Base-by-base conservation (phyloP, 2,113 vertebrate species). In the Haemorhous mexicanus region DNA sequence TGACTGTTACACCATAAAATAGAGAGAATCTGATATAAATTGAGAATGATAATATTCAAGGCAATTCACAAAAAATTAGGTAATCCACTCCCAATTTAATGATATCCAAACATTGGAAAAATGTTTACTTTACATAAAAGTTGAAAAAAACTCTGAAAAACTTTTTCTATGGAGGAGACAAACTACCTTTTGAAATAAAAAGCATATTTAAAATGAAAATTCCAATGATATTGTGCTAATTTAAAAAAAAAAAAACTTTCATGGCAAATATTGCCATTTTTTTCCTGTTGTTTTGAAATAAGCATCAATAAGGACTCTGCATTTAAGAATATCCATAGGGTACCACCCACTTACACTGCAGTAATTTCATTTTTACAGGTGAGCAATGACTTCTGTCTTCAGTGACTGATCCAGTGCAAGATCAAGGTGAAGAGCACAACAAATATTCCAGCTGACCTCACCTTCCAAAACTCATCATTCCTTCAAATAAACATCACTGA, bases 391-490 rank as follows among this genome's bases (percentile, higher is more conserved):
- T 72, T 73, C 89, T 91, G 67, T 83, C 88, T 89, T 93, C 91
- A 93, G 89, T 73, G 81, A 61, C 78, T 85, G 77, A 84, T 55
- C 24, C 76, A 70, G 35, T 68, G 23, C 46, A 83, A 91, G 84
- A 93, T 46, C 93, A 78, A 93, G 90, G 64, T 11, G 76, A 93
- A 81, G 64, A 89, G 61, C 88, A 74, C 83, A 84, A 92, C 83
- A 81, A 93, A 52, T 64, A 39, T 56, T 89, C 72, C 73, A 63
- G 76, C 91, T 95, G 94, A 95, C 84, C 83, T 96, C 86, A 81
- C 80, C 77, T 59, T 84, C 91, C 68, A 81, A 90, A 93, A 84
- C 1, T 24, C 84, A 90, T 81, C 91, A 52, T 89, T 95, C 80
- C 86, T 41, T 59, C 61, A 64, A 89, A 84, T 22, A 72, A 89